Base-by-base conservation (phyloP, 1,140 invertebrate species). In the Megathymus violae region DNA sequence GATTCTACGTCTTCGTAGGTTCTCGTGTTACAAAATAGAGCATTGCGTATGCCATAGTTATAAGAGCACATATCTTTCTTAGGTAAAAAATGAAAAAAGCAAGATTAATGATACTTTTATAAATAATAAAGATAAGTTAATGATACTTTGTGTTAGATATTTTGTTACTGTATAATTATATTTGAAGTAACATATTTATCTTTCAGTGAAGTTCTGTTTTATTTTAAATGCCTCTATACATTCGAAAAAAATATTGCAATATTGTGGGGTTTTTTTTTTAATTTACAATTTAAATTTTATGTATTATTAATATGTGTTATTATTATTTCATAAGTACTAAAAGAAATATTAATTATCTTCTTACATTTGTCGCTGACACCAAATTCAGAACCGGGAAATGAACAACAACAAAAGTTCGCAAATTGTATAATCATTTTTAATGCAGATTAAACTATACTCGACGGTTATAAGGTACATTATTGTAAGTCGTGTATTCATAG, bases 1-100 rank as follows among this genome's bases (percentile, higher is more conserved):
- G 40, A 31, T 31, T 31, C 7, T 31, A 43, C 14, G 17, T 41
- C 41, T 19, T 40, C 19, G 13, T 54, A 16, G 36, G 51, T 25
- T 54, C 10, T 52, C 17, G 34, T 15, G 51, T 41, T 54, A 54
- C 50, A 52, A 52, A 52, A 52, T 34, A 52, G 13, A 41, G 10
- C 19, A 40, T 7, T 41, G 36, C 51, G 51, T 54, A 54, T 5
- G 3, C 13, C 10, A 13, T 51, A 51, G 5, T 1, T 50, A 25
- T 31, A 48, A 15, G 22, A 3, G 14, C 31, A 11, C n/a, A 51
- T 11, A 31, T 16, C 5, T 36, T 38, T n/a, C 31, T 3, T n/a
- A 15, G 36, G 16, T 16, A 16, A 50, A 51, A 51, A 31, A 51
- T 51, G 16, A 19, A 51, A 38, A 3, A 31, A 11, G 47, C 46